Evolutionary conservation across 1,140 invertebrate genomes (phyloP).

Genomic region (Oryctes rhinoceros): DNA sequence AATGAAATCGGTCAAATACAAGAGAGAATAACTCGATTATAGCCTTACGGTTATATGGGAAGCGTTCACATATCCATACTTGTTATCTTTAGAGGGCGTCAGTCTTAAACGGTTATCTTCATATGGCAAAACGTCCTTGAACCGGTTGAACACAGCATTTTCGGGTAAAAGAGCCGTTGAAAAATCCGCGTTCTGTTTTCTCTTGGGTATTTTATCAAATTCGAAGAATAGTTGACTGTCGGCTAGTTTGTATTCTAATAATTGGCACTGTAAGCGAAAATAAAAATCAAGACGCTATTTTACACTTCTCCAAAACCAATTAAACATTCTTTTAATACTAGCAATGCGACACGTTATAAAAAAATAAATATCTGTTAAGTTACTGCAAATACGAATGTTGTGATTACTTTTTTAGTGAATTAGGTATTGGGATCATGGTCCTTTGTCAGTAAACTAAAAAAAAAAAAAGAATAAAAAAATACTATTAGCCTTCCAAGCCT

Average conservation of each 20-base stretch:
- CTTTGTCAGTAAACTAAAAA: too few relatives aligned
- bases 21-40: neutral
- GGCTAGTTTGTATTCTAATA: slow-evolving; percentile 80
- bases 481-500: too few relatives aligned
- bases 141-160: slow-evolving; percentile 67
- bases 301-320: too few relatives aligned
- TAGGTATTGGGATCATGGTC: too few relatives aligned
- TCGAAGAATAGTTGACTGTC: slow-evolving; percentile 86
- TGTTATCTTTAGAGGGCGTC: slow-evolving; percentile 79
- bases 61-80: slow-evolving; percentile 89
- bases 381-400: too few relatives aligned
- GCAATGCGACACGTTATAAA: too few relatives aligned
- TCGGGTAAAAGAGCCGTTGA: slow-evolving; percentile 72
- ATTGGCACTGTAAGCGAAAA: slow-evolving; percentile 71
- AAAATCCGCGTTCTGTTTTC: slow-evolving; percentile 74
- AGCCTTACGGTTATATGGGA: slow-evolving; percentile 79
- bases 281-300: neutral
- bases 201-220: slow-evolving; percentile 87
- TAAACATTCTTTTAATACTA: too few relatives aligned
- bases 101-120: slow-evolving; percentile 86
- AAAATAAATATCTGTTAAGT: too few relatives aligned
- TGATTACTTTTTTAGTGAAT: too few relatives aligned
- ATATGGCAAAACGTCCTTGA: slow-evolving; percentile 84
- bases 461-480: too few relatives aligned
- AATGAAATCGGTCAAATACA: neutral